Evolutionary conservation across 2,888 invertebrate genomes (phyloP).

Genomic region (Cerceris rybyensis): DNA sequence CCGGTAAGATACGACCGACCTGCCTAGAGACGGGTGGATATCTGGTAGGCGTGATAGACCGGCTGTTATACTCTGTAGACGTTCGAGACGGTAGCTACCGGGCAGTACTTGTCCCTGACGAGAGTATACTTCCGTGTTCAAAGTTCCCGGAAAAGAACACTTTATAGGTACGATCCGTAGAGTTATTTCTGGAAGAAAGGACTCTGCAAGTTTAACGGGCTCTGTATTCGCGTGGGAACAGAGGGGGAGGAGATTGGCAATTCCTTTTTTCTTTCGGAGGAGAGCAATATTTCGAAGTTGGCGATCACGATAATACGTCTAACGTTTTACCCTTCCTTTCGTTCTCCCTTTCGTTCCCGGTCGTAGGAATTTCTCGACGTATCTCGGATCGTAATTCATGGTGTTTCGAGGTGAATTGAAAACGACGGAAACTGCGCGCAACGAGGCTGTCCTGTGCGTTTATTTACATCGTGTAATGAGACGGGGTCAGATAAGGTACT

Average conservation of each 20-base stretch:
- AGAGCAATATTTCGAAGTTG: not conserved
- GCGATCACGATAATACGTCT: not conserved
- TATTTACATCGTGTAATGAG: not conserved
- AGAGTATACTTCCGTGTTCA: conserved; percentile 50
- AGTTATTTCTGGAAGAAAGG: conserved; percentile 33
- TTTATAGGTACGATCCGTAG: conserved; percentile 35
- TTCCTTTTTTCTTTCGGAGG: too few relatives aligned
- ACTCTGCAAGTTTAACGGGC: conserved; percentile 1
- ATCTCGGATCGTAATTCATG: not conserved
- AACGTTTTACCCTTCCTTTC: too few relatives aligned
- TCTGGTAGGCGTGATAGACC: conserved; percentile 68
- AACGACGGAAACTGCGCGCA: not conserved
- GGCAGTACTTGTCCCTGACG: conserved; percentile 52
- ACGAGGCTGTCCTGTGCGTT: not conserved
- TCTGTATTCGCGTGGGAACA: not conserved
- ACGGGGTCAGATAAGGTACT: conserved; percentile 6
- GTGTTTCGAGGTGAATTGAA: not conserved
- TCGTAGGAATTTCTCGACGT: too few relatives aligned
- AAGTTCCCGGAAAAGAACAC: conserved; percentile 47
- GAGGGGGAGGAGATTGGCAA: not conserved
- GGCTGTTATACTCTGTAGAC: conserved; percentile 61
- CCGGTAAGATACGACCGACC: conserved; percentile 61
- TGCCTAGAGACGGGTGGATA: conserved; percentile 66
- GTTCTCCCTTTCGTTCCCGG: too few relatives aligned
- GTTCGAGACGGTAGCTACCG: conserved; percentile 60